Percentiles rank a stretch among this genome's conserved stretches.
Evolutionary conservation across 2,888 invertebrate species (phyloP).

Genomic region (Pseudeuparius sepicola): DNA sequence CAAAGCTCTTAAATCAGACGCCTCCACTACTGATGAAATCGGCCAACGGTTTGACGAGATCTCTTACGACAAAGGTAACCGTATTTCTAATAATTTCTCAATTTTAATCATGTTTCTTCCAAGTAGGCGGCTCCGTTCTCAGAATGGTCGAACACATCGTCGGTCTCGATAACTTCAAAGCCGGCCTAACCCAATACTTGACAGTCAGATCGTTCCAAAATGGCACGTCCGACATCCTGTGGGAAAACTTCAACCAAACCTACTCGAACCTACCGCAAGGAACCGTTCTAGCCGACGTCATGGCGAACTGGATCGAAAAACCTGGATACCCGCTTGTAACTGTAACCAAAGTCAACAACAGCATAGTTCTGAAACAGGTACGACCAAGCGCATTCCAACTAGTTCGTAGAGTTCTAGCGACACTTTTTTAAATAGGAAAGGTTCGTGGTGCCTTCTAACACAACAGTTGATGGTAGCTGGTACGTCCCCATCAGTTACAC

Average conservation of each 20-base stretch:
- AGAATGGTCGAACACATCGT: conserved; percentile 25
- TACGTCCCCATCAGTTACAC: conserved; percentile 46
- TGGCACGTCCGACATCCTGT: too few species aligned
- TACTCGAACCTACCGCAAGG: conserved; percentile 10
- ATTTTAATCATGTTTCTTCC: too few species aligned
- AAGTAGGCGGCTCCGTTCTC: conserved; percentile 24
- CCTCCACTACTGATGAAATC: conserved; percentile 49
- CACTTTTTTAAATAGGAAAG: too few species aligned
- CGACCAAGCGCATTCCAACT: too few species aligned
- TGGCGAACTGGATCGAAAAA: conserved; percentile 20
- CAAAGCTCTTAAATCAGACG: conserved; percentile 47
- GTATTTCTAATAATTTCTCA: too few species aligned
- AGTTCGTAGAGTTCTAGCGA: too few species aligned
- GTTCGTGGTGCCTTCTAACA: conserved; percentile 12
- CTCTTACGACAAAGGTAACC: conserved; percentile 31
- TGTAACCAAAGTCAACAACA: conserved; percentile 8
- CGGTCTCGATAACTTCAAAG: conserved; percentile 22
- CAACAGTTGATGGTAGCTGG: conserved; percentile 35
- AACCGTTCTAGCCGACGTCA: conserved; percentile 15
- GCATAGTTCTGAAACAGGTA: conserved; percentile 18
- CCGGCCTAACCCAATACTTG: conserved; percentile 6
- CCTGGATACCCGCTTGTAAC: conserved; percentile 22
- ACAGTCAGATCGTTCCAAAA: too few species aligned
- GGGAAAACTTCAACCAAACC: too few species aligned
- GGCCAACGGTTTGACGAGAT: conserved; percentile 54